Evolutionary conservation across 2,797 vertebrate species (phyloP), one percentile per base, ranked within the genome.

Genomic region (Sebastes itinus): DNA sequence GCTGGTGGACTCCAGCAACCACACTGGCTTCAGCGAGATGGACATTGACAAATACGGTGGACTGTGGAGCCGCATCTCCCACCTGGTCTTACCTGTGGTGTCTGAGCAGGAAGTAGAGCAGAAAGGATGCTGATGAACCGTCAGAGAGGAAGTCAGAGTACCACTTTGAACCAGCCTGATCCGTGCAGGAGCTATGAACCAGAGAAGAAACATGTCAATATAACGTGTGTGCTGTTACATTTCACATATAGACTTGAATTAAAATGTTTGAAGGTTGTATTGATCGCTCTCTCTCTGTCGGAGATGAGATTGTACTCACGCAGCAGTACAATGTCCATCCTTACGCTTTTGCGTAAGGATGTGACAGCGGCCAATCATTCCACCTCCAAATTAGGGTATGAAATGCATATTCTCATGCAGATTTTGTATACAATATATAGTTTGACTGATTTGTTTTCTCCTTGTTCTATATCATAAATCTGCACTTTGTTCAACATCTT

Each of bases 1-100:
- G 66, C 96, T 99, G 77, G 95, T 96, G 71, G 46, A 52, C 55
- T 60, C 88, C 0, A 5, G 59, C 8, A 70, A 35, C 1, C 67
- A 92, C 10, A 30, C 72, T 0, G 89, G 88, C 65, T 96, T 96
- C 5, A 83, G 96, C 87, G 80, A 33, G 77, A 97, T 99, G 96
- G 96, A 99, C 77, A 74, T 85, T 0, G 96, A 99, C 86, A 98
- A 98, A 75, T 90, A 95, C 32, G 94, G 98, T 0, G 98, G 98
- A 27, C 94, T 99, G 20, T 99, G 98, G 98, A 99, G 98, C 87
- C 96, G 97, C 32, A 98, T 99, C 71, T 97, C 98, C 1, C 98
- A 99, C 86, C 90, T 99, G 6, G 93, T 98, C 14, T 92, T 99
- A 4, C 98, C 98, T 0, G 96, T 99, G 2, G 89, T 91, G 30